Conservation (phyloP, 2,113 vertebrate genomes). For the Charadrius vociferus region DNA sequence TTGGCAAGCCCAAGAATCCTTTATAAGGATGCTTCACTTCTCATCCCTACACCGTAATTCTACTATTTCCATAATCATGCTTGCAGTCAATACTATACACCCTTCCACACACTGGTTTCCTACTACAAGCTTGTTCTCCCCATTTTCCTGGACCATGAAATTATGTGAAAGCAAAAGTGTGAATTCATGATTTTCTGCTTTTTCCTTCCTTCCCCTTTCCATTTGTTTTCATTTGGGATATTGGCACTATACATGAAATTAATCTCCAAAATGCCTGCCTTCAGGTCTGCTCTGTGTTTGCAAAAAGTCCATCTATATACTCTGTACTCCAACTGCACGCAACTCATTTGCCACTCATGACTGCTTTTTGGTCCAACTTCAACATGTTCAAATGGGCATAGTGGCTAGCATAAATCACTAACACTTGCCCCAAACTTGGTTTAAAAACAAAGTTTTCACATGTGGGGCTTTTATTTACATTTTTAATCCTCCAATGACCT, state of each 20-base stretch:
- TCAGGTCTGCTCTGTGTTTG: not conserved
- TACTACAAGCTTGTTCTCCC: not conserved
- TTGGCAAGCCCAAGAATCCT: not conserved
- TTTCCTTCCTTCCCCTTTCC: not conserved
- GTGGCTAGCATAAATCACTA: not conserved
- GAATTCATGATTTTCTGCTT: not conserved
- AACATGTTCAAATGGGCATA: not conserved
- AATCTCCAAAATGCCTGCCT: not conserved
- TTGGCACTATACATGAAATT: rapidly evolving
- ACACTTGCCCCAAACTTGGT: not conserved
- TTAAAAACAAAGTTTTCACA: not conserved
- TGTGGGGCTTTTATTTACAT: not conserved
- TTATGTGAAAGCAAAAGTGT: not conserved
- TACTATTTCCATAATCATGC: not conserved
- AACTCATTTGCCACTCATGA: not conserved
- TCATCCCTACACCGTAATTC: not conserved
- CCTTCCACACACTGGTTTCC: not conserved
- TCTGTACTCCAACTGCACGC: not conserved
- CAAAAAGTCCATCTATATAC: not conserved
- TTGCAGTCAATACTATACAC: not conserved
- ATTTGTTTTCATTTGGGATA: not conserved
- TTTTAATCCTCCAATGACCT: not conserved
- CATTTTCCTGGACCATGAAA: not conserved
- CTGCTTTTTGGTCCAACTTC: not conserved
- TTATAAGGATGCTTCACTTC: not conserved